Evolutionary conservation across 2,888 invertebrate genomes (phyloP).

Genomic region (Timandra comae): DNA sequence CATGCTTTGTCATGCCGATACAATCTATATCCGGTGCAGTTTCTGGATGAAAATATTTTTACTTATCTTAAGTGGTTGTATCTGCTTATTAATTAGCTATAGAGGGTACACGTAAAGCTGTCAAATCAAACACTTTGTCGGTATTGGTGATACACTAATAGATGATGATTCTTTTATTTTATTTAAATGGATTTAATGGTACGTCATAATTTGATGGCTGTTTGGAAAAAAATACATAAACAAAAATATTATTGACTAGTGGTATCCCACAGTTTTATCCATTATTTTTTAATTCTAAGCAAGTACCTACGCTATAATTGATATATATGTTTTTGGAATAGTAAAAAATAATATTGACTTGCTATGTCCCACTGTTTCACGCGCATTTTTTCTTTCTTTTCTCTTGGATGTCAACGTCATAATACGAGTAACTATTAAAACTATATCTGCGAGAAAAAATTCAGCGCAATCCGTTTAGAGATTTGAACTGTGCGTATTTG

Average conservation of each 20-base stretch:
- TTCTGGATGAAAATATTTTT: constrained; percentile 76
- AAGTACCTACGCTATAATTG: too few relatives aligned
- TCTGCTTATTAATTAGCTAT: constrained; percentile 75
- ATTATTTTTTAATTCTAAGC: too few relatives aligned
- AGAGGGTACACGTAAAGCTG: constrained; percentile 65
- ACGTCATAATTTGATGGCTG: constrained; percentile 30
- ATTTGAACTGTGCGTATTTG: too few relatives aligned
- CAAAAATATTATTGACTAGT: not conserved
- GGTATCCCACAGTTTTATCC: too few relatives aligned
- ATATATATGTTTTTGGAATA: too few relatives aligned
- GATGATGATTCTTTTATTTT: constrained; percentile 61
- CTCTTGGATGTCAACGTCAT: too few relatives aligned
- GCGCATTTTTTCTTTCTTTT: not conserved
- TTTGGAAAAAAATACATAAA: constrained; percentile 4
- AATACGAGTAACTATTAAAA: too few relatives aligned
- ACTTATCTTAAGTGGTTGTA: constrained; percentile 77
- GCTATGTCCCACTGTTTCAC: not conserved
- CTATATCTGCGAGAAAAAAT: too few relatives aligned
- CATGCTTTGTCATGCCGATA: constrained; percentile 74
- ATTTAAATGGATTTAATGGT: constrained; percentile 34
- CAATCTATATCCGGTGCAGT: constrained; percentile 74
- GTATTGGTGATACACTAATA: constrained; percentile 48
- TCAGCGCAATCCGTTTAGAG: too few relatives aligned
- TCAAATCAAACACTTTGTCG: constrained; percentile 73
- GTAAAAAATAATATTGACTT: not conserved